These are phyloP conservation scores for Episyrphus balteatus DNA, from an alignment of 1,140 invertebrate species.

Conservation along the genomic window DNA sequence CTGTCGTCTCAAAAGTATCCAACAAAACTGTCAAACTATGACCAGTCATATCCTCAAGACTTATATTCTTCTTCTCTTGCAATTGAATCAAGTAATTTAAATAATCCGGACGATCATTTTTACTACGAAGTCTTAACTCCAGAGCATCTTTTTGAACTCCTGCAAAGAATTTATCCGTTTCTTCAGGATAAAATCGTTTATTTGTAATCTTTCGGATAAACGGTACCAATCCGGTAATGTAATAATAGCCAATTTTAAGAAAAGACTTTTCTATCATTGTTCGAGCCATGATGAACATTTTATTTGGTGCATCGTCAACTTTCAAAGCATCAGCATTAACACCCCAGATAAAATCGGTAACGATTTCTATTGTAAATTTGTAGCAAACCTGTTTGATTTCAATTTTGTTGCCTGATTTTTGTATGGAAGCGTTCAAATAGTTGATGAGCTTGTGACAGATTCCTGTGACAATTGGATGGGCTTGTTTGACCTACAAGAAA, in stretches of 20 bases:
- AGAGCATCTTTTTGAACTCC: constrained; percentile 22
- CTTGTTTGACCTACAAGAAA: no score
- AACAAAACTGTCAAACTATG: constrained; percentile 41
- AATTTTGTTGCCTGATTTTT: no score
- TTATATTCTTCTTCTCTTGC: constrained; percentile 33
- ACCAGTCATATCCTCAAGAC: constrained; percentile 45
- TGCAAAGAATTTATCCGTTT: constrained; percentile 21
- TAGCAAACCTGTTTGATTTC: constrained; percentile 13
- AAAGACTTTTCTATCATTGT: constrained; percentile 12
- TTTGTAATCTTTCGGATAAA: constrained; percentile 11
- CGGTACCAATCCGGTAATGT: constrained; percentile 14
- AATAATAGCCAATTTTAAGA: constrained; percentile 8
- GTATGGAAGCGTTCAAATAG: no score
- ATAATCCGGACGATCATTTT: constrained; percentile 27
- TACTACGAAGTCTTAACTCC: constrained; percentile 13
- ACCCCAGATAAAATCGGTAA: constrained; percentile 39
- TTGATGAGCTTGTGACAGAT: no score
- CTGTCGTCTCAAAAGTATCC: constrained; percentile 48
- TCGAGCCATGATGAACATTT: constrained; percentile 17
- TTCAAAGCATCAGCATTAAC: constrained; percentile 28
- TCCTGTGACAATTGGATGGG: no score
- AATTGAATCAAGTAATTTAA: constrained; percentile 33
- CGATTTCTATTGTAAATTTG: constrained; percentile 37
- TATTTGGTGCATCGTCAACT: constrained; percentile 10
- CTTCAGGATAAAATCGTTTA: constrained; percentile 13